A percentile compares a stretch with the other conserved stretches of the same genome.
These are phyloP conservation scores for Pleuronectes platessa DNA, from an alignment of 2,113 vertebrate species.

Conservation along the genomic window DNA sequence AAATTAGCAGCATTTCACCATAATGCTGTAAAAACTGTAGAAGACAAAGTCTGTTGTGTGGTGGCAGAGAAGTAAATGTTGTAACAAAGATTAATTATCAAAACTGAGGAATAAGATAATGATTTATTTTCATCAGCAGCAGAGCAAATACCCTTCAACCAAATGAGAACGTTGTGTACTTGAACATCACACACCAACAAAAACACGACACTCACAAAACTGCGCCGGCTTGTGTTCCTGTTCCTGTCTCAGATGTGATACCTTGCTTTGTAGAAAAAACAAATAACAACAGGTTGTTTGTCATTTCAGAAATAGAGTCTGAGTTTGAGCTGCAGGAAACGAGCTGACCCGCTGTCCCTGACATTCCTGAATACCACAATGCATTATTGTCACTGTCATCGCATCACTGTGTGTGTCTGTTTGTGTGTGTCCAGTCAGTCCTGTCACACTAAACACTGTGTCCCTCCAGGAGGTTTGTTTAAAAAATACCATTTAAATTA, in stretches of 20 bases:
- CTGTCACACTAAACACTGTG: background rate
- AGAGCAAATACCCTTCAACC: background rate
- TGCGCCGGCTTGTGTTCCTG: background rate
- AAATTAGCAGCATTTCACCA: too few species aligned
- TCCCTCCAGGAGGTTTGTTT: too few species aligned
- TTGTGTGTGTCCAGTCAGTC: background rate
- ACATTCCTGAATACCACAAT: slow-evolving; percentile 51
- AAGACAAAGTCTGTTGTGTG: background rate
- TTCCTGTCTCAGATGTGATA: slow-evolving; percentile 9
- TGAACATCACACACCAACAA: background rate
- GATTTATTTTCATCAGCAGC: background rate
- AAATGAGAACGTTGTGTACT: slow-evolving; percentile 5
- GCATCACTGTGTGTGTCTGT: background rate
- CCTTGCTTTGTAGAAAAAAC: slow-evolving; percentile 10
- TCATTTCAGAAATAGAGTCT: slow-evolving; percentile 56
- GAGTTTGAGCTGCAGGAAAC: slow-evolving; percentile 22
- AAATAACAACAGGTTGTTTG: slow-evolving; percentile 49
- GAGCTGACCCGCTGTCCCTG: slow-evolving; percentile 44
- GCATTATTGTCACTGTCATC: slow-evolving; percentile 33
- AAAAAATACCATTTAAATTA: too few species aligned
- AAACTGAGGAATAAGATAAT: background rate
- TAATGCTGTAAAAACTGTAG: background rate
- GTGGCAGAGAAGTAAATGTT: too few species aligned
- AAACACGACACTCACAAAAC: background rate
- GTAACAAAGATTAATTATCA: too few species aligned